Percentiles rank a stretch among this genome's conserved stretches.
Conservation (phyloP, 2,113 vertebrate genomes). For the Clarias macrocephalus region DNA sequence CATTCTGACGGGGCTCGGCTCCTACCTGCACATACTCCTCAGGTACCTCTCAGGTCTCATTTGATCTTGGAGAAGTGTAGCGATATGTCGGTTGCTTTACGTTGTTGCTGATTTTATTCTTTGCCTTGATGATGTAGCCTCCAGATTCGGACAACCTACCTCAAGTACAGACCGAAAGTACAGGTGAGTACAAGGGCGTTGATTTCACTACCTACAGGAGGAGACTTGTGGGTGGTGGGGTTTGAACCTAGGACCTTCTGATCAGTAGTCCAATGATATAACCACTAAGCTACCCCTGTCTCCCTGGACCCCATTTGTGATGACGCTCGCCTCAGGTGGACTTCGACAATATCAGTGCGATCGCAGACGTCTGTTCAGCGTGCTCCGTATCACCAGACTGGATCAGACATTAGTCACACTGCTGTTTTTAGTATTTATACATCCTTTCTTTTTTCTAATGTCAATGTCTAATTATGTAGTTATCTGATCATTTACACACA, state of each 20-base stretch:
- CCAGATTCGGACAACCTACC: slow-evolving; percentile 92
- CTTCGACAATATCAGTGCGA: not conserved
- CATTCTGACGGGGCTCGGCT: slow-evolving; percentile 93
- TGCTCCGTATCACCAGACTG: not conserved
- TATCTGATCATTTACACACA: not conserved
- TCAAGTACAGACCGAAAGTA: slow-evolving; percentile 91
- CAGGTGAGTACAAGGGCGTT: slow-evolving; percentile 75
- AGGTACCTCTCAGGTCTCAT: slow-evolving; percentile 72
- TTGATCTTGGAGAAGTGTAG: not conserved
- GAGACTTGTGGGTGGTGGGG: too few relatives aligned
- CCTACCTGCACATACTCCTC: slow-evolving; percentile 94
- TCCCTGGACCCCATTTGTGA: not conserved
- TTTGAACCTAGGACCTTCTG: too few relatives aligned
- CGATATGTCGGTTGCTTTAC: not conserved
- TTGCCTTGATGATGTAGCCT: slow-evolving; percentile 71
- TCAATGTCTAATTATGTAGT: not conserved
- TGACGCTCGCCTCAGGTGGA: not conserved
- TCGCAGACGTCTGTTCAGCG: not conserved
- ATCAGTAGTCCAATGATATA: too few relatives aligned
- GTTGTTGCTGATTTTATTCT: not conserved
- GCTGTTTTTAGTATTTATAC: not conserved
- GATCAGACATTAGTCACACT: not conserved
- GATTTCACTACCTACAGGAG: not conserved
- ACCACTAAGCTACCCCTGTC: too few relatives aligned
- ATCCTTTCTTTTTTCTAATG: not conserved